Evolutionary conservation across 1,140 invertebrate genomes (phyloP).

Genomic region (Rhynchophorus ferrugineus): DNA sequence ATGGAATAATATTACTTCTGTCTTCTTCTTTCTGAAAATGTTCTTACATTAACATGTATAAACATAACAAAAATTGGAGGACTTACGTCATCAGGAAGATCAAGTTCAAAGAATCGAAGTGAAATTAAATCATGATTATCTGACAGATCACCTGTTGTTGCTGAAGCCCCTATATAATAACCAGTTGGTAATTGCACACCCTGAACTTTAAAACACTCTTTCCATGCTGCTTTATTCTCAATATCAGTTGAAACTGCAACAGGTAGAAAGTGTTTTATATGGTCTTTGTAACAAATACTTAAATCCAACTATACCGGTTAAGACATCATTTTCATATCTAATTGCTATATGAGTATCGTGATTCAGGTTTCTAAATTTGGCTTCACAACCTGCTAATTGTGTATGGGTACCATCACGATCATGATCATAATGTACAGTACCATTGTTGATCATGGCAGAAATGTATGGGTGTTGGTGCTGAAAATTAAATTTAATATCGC

Average conservation of each 20-base stretch:
- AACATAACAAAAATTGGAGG: not conserved
- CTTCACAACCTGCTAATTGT: constrained; percentile 87
- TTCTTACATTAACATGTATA: constrained; percentile 42
- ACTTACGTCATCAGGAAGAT: constrained; percentile 63
- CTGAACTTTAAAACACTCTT: constrained; percentile 84
- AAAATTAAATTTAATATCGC: constrained; percentile 10
- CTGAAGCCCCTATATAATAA: constrained; percentile 90
- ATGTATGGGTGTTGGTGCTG: constrained; percentile 98
- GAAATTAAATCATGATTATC: constrained; percentile 96
- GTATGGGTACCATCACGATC: constrained; percentile 98
- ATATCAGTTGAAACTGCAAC: constrained; percentile 81
- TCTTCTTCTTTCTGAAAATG: constrained; percentile 54
- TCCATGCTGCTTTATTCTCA: constrained; percentile 87
- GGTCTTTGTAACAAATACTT: not conserved
- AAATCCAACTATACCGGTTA: constrained; percentile 58
- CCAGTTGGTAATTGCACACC: constrained; percentile 90
- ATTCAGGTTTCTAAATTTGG: constrained; percentile 88
- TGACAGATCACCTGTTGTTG: constrained; percentile 91
- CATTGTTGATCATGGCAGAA: constrained; percentile 98
- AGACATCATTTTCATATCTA: constrained; percentile 80
- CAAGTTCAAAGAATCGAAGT: constrained; percentile 84
- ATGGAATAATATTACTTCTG: constrained; percentile 68
- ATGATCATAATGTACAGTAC: constrained; percentile 91
- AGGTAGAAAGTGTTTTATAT: not conserved
- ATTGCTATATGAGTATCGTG: constrained; percentile 88